Conservation (phyloP, 2,113 vertebrate species). For the Tiliqua scincoides region DNA sequence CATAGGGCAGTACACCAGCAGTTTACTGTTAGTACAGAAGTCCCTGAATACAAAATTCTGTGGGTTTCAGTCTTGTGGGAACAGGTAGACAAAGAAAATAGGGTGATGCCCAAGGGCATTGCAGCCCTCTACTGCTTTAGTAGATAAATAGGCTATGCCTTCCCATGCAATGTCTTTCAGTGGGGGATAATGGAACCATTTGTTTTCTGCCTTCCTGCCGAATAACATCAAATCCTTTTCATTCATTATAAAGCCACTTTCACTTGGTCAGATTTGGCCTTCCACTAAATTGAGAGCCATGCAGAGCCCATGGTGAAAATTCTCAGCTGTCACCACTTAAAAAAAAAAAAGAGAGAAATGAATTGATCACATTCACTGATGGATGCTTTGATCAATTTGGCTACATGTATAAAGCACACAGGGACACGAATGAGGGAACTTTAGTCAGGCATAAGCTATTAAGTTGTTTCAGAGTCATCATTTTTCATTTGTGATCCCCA, state of each 20-base stretch:
- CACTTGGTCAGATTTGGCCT: conserved; percentile 8
- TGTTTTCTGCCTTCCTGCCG: conserved; percentile 17
- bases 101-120: background rate
- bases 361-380: conserved; percentile 4
- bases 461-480: conserved; percentile 28
- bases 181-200: background rate
- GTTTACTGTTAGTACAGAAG: background rate
- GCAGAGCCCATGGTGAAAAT: background rate
- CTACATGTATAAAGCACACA: conserved; percentile 9
- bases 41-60: background rate
- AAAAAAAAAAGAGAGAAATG: conserved; percentile 24
- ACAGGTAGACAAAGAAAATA: background rate
- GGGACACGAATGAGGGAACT: conserved; percentile 20
- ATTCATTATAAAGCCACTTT: conserved; percentile 13
- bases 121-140: background rate
- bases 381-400: conserved; percentile 39
- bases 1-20: background rate
- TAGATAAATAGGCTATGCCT: background rate
- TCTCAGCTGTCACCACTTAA: conserved; percentile 31
- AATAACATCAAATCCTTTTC: conserved; percentile 49
- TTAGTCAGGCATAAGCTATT: conserved; percentile 15
- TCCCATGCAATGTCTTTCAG: background rate
- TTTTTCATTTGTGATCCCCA: conserved; percentile 51
- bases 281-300: conserved; percentile 11
- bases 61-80: background rate